These are phyloP conservation scores for Thymelicus sylvestris DNA, from an alignment of 2,888 invertebrate genomes.

Conservation along the genomic window DNA sequence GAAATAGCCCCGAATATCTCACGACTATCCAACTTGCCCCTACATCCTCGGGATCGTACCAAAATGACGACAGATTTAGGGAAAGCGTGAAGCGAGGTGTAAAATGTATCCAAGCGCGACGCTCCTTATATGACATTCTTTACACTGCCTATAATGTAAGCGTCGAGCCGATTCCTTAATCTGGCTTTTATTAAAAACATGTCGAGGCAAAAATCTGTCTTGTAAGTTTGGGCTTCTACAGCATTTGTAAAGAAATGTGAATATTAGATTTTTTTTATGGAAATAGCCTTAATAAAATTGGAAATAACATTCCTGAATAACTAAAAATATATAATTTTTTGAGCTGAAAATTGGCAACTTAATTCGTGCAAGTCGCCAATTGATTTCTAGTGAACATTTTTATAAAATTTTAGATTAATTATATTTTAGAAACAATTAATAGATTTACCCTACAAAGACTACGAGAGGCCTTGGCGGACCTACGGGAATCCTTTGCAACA, in stretches of 20 bases:
- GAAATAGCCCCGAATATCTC: constrained; percentile 78
- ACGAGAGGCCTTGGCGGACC: constrained; percentile 32
- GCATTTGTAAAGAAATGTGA: neutral
- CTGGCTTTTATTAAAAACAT: constrained; percentile 80
- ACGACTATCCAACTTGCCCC: constrained; percentile 75
- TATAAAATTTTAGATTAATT: neutral
- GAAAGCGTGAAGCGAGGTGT: constrained; percentile 82
- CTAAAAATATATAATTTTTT: no score
- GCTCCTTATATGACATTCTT: constrained; percentile 82
- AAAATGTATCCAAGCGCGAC: constrained; percentile 79
- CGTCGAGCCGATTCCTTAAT: constrained; percentile 73
- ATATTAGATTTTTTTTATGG: no score
- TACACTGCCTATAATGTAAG: constrained; percentile 71
- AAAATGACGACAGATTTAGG: constrained; percentile 84
- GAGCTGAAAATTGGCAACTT: no score
- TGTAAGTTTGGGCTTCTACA: constrained; percentile 24
- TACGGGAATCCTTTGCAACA: constrained; percentile 39
- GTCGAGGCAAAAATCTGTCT: constrained; percentile 54
- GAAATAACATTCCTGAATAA: neutral
- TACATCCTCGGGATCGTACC: constrained; percentile 77
- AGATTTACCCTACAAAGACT: neutral
- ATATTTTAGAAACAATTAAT: no score
- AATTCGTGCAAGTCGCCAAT: neutral
- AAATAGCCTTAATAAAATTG: no score
- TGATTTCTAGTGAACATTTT: neutral